Conservation (phyloP, 1,140 invertebrate species). For the Aradophagus sp. region DNA sequence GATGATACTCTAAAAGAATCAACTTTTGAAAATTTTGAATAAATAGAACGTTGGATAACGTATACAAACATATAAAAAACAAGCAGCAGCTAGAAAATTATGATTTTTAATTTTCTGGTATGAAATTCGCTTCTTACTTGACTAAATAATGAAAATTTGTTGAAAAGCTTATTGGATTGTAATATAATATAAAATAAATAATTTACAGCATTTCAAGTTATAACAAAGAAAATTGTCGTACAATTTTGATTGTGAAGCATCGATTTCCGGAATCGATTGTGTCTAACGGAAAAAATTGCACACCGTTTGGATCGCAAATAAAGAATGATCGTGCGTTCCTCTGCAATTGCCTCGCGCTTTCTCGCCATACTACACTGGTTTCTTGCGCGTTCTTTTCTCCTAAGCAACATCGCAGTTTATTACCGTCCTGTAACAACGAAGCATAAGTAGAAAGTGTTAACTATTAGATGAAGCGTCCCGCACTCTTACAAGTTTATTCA, state of each 20-base stretch:
- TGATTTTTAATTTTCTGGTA: no score
- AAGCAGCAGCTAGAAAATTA: no score
- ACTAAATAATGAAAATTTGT: no score
- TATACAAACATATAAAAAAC: no score
- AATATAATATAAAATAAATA: conserved; percentile 7
- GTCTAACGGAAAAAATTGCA: conserved; percentile 8
- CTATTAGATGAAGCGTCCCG: conserved; percentile 72
- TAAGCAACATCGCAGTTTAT: conserved; percentile 49
- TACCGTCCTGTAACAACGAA: conserved; percentile 56
- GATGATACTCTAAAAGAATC: conserved; percentile 22
- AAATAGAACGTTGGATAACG: no score
- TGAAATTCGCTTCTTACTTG: no score
- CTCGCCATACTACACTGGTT: no score
- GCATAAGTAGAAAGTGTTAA: conserved; percentile 68
- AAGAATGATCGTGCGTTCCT: no score
- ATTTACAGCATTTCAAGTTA: conserved; percentile 2
- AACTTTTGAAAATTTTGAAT: conserved; percentile 2
- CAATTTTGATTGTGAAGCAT: conserved; percentile 2
- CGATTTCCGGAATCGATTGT: conserved; percentile 12
- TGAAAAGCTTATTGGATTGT: no score
- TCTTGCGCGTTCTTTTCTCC: conserved; percentile 13
- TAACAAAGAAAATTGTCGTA: background rate
- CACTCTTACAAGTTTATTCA: conserved; percentile 69
- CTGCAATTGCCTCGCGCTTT: no score
- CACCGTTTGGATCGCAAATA: no score